These are phyloP conservation scores for Calidris pugnax DNA, from an alignment of 2,113 vertebrate genomes.

Conservation along the genomic window DNA sequence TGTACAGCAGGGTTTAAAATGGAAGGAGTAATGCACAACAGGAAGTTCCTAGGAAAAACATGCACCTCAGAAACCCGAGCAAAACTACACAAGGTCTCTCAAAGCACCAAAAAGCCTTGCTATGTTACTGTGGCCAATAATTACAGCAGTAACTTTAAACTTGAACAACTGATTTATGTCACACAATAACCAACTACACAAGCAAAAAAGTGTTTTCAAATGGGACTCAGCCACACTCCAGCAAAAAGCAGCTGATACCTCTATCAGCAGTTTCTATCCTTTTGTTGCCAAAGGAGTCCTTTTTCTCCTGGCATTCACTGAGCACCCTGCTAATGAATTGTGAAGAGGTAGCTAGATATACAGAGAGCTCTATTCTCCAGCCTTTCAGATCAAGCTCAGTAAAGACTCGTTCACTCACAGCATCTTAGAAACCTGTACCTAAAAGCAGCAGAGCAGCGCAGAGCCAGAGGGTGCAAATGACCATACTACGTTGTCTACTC, in stretches of 20 bases:
- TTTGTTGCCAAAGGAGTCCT: not conserved
- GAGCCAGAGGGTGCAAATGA: not conserved
- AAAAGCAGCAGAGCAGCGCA: not conserved
- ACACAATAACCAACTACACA: not conserved
- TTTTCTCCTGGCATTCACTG: not conserved
- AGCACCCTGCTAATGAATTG: not conserved
- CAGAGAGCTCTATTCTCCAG: rapidly evolving
- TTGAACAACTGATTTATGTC: not conserved
- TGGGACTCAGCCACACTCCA: not conserved
- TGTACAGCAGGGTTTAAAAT: not conserved
- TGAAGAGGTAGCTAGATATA: not conserved
- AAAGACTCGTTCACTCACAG: not conserved
- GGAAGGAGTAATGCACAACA: not conserved
- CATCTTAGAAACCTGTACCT: not conserved
- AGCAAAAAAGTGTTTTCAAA: not conserved
- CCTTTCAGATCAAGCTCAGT: not conserved
- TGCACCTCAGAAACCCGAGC: not conserved
- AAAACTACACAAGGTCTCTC: not conserved
- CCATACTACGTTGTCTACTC: not conserved
- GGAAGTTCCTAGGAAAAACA: not conserved
- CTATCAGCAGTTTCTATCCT: not conserved
- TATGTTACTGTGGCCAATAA: not conserved
- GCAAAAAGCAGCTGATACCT: not conserved
- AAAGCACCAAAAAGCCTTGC: not conserved
- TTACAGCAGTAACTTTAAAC: not conserved